These are phyloP conservation scores for Sebastes cheni DNA, from an alignment of 2,797 vertebrate genomes.

Conservation along the genomic window DNA sequence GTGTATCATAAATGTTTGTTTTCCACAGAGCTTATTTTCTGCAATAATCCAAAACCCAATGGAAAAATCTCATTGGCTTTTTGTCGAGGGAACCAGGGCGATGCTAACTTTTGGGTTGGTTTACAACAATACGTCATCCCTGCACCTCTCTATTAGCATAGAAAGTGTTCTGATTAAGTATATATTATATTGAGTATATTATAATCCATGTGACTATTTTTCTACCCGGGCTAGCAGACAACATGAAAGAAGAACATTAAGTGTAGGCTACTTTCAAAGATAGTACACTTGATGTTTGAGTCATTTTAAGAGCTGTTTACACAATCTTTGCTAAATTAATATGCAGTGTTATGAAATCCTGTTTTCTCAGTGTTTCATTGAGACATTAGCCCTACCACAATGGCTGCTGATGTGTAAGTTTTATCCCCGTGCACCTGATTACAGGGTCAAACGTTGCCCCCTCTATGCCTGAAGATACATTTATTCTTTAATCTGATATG, in stretches of 20 bases:
- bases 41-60: too few species aligned
- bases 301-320: not conserved
- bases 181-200: not conserved
- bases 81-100: too few species aligned
- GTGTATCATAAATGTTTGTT: too few species aligned
- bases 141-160: too few species aligned
- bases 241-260: not conserved
- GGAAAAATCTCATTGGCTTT: too few species aligned
- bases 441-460: constrained; percentile 37
- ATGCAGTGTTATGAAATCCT: not conserved
- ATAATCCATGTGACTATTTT: not conserved
- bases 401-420: constrained; percentile 22
- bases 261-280: not conserved
- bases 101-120: too few species aligned
- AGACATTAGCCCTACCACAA: not conserved
- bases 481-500: constrained; percentile 67
- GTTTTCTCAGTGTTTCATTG: not conserved
- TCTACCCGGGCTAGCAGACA: not conserved
- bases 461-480: constrained; percentile 43
- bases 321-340: not conserved
- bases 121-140: too few species aligned
- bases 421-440: constrained; percentile 41
- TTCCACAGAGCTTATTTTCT: too few species aligned
- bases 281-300: not conserved
- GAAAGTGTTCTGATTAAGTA: not conserved